These are phyloP conservation scores for Caenorhabditis afra DNA, from an alignment of 2,888 invertebrate species.

Conservation along the genomic window DNA sequence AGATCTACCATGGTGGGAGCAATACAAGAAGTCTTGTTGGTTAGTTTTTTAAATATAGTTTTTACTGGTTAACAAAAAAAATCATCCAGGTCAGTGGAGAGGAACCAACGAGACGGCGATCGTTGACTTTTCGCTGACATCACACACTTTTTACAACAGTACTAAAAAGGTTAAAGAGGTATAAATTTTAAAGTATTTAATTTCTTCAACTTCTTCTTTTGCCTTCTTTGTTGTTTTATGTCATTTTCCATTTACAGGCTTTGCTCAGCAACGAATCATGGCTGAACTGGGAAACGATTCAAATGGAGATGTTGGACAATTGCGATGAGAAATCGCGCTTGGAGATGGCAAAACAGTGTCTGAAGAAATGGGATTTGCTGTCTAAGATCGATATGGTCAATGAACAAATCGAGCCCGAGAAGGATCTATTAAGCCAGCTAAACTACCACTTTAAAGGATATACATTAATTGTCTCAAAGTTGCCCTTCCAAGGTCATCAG, in stretches of 20 bases:
- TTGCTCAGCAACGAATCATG: conserved; percentile 28
- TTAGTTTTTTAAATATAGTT: conserved; percentile 39
- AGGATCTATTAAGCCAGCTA: conserved; percentile 46
- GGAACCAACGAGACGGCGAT: conserved; percentile 57
- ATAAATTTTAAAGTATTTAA: neutral
- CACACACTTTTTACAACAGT: conserved; percentile 36
- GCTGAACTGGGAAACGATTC: conserved; percentile 35
- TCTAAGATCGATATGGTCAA: conserved; percentile 49
- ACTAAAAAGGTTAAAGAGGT: conserved; percentile 57
- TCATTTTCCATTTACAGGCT: conserved; percentile 29
- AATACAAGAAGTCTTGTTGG: conserved; percentile 28
- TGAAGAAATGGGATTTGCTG: conserved; percentile 51
- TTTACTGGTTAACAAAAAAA: conserved; percentile 10
- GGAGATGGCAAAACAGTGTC: conserved; percentile 46
- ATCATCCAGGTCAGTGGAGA: conserved; percentile 55
- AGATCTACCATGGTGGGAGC: conserved; percentile 27
- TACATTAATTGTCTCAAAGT: no score
- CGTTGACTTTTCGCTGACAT: conserved; percentile 56
- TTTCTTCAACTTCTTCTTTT: no score
- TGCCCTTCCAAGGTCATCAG: no score
- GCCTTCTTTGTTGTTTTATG: conserved; percentile 7
- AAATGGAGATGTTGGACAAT: conserved; percentile 49
- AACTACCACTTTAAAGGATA: conserved; percentile 46
- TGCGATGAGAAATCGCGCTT: conserved; percentile 44
- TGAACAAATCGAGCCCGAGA: conserved; percentile 54